phyloP scores from a whole-genome alignment of 2,888 invertebrate species.

The Heliconius ethilla region DNA sequence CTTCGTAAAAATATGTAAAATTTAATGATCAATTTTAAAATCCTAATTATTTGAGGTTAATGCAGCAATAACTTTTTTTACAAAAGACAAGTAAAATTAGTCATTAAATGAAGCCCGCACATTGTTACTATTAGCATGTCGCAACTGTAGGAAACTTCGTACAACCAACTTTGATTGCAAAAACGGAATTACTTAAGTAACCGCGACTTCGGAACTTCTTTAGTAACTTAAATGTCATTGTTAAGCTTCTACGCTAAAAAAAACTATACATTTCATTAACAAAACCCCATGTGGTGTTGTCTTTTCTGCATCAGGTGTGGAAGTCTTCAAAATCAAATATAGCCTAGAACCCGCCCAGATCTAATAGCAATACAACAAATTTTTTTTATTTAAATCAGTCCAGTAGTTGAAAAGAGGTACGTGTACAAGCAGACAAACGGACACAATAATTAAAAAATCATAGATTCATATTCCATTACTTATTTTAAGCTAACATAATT shows the following conservation, averaged over 20 bases:
- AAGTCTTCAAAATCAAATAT: too few species aligned
- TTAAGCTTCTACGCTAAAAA: not conserved
- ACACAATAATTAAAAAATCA: too few species aligned
- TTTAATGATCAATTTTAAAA: not conserved
- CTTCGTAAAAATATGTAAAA: not conserved
- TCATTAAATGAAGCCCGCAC: slow-evolving; percentile 26
- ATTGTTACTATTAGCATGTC: slow-evolving; percentile 34
- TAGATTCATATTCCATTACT: too few species aligned
- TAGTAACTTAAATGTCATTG: slow-evolving; percentile 21
- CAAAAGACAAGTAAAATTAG: slow-evolving; percentile 13
- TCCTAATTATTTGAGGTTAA: not conserved
- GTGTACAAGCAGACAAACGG: too few species aligned
- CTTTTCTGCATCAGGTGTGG: too few species aligned
- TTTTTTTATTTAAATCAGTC: too few species aligned
- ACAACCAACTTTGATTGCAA: slow-evolving; percentile 32
- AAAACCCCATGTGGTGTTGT: too few species aligned
- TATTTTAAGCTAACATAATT: too few species aligned
- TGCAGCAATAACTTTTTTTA: not conserved
- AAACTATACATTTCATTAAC: not conserved
- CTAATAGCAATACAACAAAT: too few species aligned
- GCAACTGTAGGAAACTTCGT: slow-evolving; percentile 35
- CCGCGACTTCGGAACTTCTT: slow-evolving; percentile 13
- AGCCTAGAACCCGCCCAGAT: too few species aligned
- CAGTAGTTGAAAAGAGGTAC: too few species aligned
- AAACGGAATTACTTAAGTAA: slow-evolving; percentile 7